These are phyloP conservation scores for Acestrorhynchus altus DNA, from an alignment of 2,797 vertebrate genomes.

Conservation along the genomic window DNA sequence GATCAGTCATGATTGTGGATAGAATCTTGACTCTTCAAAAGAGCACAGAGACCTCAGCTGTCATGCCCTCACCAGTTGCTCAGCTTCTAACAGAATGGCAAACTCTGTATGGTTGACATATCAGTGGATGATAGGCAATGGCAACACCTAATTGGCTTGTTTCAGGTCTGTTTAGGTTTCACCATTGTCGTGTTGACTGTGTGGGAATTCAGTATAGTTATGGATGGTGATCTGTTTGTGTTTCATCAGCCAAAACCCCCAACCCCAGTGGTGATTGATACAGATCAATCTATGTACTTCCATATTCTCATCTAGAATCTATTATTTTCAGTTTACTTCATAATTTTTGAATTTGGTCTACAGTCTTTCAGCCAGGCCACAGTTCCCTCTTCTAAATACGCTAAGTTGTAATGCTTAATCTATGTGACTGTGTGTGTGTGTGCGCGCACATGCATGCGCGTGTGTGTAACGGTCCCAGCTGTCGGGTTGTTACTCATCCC, in stretches of 20 bases:
- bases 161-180: conserved; percentile 45
- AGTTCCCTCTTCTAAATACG: conserved; percentile 21
- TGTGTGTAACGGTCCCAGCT: conserved; percentile 55
- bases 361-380: conserved; percentile 3
- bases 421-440: conserved; percentile 25
- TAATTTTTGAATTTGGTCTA: conserved; percentile 5
- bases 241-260: conserved; percentile 43
- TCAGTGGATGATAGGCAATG: conserved; percentile 50
- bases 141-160: conserved; percentile 54
- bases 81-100: conserved; percentile 52
- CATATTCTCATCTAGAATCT: conserved; percentile 4
- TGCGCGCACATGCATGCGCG: conserved; percentile 27
- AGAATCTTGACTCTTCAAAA: conserved; percentile 39
- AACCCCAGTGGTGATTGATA: background rate
- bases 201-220: conserved; percentile 46
- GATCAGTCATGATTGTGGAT: conserved; percentile 12
- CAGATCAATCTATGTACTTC: conserved; percentile 11
- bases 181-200: conserved; percentile 51
- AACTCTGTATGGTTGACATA: conserved; percentile 48
- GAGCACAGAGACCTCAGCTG: conserved; percentile 35
- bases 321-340: conserved; percentile 18
- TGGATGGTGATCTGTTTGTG: conserved; percentile 28
- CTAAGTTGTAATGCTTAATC: conserved; percentile 11
- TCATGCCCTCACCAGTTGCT: conserved; percentile 50
- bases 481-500: conserved; percentile 58